These are phyloP conservation scores for Drosophila putrida DNA, from an alignment of 2,888 invertebrate genomes.

Conservation along the genomic window DNA sequence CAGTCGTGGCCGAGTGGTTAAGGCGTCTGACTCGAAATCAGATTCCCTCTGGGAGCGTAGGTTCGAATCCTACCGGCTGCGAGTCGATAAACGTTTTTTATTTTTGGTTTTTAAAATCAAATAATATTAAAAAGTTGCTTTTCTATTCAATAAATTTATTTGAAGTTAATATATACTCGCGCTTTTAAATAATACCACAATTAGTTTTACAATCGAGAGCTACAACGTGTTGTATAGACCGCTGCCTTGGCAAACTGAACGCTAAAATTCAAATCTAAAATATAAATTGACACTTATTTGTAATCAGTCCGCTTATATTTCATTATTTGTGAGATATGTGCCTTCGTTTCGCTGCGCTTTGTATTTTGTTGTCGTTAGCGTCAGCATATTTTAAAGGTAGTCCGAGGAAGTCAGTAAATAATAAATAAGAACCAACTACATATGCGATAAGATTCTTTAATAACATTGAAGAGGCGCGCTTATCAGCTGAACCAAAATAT, in stretches of 20 bases:
- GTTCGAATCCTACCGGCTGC: slow-evolving; percentile 86
- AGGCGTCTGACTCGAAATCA: slow-evolving; percentile 86
- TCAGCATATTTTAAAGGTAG: slow-evolving; percentile 67
- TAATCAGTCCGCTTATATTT: slow-evolving; percentile 71
- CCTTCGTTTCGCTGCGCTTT: slow-evolving; percentile 62
- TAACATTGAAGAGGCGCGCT: slow-evolving; percentile 29
- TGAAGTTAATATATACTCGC: slow-evolving; percentile 13
- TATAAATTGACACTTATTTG: slow-evolving; percentile 65
- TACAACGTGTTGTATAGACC: slow-evolving; percentile 53
- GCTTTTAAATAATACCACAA: not conserved
- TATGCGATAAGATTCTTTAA: slow-evolving; percentile 46
- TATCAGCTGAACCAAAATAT: slow-evolving; percentile 39
- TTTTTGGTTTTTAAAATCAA: slow-evolving; percentile 2
- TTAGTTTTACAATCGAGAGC: slow-evolving; percentile 4
- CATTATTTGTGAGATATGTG: slow-evolving; percentile 57
- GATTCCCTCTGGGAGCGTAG: slow-evolving; percentile 86
- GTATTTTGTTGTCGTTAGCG: slow-evolving; percentile 28
- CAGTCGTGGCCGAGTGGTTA: slow-evolving; percentile 86
- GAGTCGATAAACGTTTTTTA: slow-evolving; percentile 28
- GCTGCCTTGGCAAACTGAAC: slow-evolving; percentile 53
- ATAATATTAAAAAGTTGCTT: not conserved
- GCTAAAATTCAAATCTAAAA: slow-evolving; percentile 54
- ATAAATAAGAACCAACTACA: slow-evolving; percentile 25
- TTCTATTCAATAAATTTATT: not conserved
- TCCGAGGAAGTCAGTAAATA: slow-evolving; percentile 23